Conservation (phyloP, 2,888 invertebrate genomes). For the Doris montereyensis region DNA sequence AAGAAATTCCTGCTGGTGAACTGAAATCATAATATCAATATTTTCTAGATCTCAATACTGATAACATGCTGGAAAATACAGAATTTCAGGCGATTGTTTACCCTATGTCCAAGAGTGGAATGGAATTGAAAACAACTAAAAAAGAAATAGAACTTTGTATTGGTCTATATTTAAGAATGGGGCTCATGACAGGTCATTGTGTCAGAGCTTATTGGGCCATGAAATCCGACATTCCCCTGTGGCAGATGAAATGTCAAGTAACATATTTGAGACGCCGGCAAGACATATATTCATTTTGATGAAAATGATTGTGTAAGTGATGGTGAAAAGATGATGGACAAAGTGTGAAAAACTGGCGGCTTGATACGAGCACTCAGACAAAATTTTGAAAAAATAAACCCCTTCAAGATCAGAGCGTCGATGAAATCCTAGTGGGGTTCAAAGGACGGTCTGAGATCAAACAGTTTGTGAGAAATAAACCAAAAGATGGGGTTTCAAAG, state of each 20-base stretch:
- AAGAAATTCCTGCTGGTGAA: not conserved
- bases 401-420: too few species aligned
- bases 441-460: too few species aligned
- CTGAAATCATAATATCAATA: slow-evolving; percentile 27
- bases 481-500: too few species aligned
- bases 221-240: slow-evolving; percentile 34
- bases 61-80: slow-evolving; percentile 22
- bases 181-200: slow-evolving; percentile 36
- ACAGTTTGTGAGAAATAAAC: too few species aligned
- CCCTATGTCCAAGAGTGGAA: slow-evolving; percentile 23
- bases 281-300: too few species aligned
- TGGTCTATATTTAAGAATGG: slow-evolving; percentile 46
- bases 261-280: slow-evolving; percentile 40
- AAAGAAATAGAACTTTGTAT: slow-evolving; percentile 43
- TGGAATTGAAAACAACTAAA: not conserved
- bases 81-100: slow-evolving; percentile 26
- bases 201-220: slow-evolving; percentile 41
- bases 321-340: too few species aligned
- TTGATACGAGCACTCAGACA: too few species aligned
- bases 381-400: too few species aligned
- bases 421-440: too few species aligned
- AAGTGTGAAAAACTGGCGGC: too few species aligned
- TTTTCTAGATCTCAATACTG: slow-evolving; percentile 17
- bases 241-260: slow-evolving; percentile 43
- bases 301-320: too few species aligned